Base-by-base conservation (phyloP, 1,140 invertebrate genomes). In the Octopus bimaculoides region DNA sequence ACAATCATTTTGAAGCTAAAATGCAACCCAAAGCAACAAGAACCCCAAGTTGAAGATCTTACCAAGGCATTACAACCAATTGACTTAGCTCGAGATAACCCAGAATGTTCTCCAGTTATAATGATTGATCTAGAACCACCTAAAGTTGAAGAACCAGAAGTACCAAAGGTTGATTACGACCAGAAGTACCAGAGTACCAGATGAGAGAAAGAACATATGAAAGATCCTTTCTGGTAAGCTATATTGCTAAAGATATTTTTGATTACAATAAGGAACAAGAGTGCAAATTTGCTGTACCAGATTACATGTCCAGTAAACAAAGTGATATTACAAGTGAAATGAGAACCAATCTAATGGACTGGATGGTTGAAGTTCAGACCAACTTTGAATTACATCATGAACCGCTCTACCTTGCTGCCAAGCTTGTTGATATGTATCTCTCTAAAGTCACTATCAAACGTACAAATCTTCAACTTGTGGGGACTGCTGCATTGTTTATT, bases 301-400 rank as follows among this genome's bases (percentile, higher is more conserved):
- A 96, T 86, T 98, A 98, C 86, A 93, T 98, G 90, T 91, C 92
- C 5, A 82, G 41, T 5, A n/a, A 90, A 17, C 96, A 98, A 91
- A 91, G 93, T 5, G 93, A 94, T 66, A 85, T 94, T 77, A 94
- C 94, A 0, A 91, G 92, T 9, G 94, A 94, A 91, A 98, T 98
- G 96, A 92, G 98, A 79, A 93, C 96, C 0, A 92, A 98, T 26
- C 91, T 99, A 1, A 94, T 99, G 5, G 97, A 99, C 89, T 99
- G 98, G 98, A 95, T 99, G 94, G 97, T 99, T 20, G 97, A 99
- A 90, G 95, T 99, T 12, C 87, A 93, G 86, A 97, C 99, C 91
- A 97, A 95, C 66, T 99, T 99, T 90, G 97, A 99, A 89, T 91
- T 99, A 2, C 99, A 99, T 90, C 98, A 99, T 86, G 98, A 99